Conservation (phyloP, 2,888 invertebrate species). For the Sthenelais limicola region DNA sequence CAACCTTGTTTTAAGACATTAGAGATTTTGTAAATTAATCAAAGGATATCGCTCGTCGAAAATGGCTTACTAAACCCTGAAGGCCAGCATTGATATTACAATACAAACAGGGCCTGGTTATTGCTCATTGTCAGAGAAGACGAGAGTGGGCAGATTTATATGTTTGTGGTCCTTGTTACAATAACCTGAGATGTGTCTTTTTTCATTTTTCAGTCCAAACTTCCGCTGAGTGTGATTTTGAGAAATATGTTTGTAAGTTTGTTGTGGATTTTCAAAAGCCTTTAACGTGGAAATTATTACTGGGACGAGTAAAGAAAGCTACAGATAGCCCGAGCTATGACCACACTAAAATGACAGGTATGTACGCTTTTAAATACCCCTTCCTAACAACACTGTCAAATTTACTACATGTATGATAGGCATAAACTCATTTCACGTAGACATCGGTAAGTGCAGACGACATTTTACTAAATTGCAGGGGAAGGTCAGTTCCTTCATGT, state of each 20-base stretch:
- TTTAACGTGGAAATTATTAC: constrained; percentile 43
- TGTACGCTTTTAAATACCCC: not conserved
- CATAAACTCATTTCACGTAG: not conserved
- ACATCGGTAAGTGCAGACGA: not conserved
- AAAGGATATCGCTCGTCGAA: no score
- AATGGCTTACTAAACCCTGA: no score
- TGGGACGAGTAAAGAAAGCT: constrained; percentile 9
- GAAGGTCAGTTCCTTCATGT: constrained; percentile 46
- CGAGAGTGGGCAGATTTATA: no score
- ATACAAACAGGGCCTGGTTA: no score
- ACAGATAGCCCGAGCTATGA: constrained; percentile 39
- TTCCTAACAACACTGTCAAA: not conserved
- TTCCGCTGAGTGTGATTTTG: constrained; percentile 46
- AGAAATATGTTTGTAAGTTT: constrained; percentile 46
- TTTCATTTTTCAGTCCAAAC: constrained; percentile 41
- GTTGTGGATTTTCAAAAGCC: constrained; percentile 45
- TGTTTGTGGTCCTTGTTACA: no score
- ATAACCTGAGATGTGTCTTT: not conserved
- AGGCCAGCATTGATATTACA: no score
- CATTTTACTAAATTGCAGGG: constrained; percentile 30
- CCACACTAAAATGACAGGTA: constrained; percentile 48
- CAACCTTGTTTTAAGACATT: no score
- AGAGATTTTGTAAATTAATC: no score
- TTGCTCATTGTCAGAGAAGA: no score
- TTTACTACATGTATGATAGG: not conserved